Evolutionary conservation across 2,888 invertebrate genomes (phyloP), one percentile per base, ranked within the genome.

Genomic region (Pseudolycoriella hygida): DNA sequence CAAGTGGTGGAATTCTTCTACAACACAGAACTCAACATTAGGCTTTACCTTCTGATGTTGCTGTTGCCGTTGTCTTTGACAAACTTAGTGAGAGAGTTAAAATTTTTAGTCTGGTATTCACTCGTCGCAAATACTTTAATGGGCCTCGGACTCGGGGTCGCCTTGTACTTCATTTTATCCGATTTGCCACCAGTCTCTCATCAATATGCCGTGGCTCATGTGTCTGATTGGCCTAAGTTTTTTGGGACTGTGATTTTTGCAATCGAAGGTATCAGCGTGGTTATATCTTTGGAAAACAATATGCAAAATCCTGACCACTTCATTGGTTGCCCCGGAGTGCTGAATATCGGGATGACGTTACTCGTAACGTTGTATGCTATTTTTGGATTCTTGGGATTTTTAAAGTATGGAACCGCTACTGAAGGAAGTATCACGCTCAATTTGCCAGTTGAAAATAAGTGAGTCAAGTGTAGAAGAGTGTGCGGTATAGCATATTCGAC

Each of bases 81-180:
- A 64, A 85, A 84, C 57, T 65, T 86, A 51, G 77, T 89, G 48
- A 55, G 66, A 34, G 89, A 90, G 59, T 71, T 96, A 6, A 90
- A 89, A 60, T 81, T 78, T 54, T 68, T 97, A 51, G 85, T 94
- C 1, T 90, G 92, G 1, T 85, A 93, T 59, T 96, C 96, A 0
- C 83, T 92, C 80, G 67, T 93, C 46, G 96, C 96, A 34, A 96
- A 96, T 62, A 57, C 88, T 10, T 67, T 94, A 44, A 88, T 93
- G 53, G 82, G 79, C 11, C 71, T 76, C 38, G 92, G 93, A 50
- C 79, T 97, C 66, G 76, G 81, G 32, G 84, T 96, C 44, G 89
- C 92, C 2, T 83, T 89, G 58, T 84, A 85, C 61, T 92, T 88
- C 57, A 73, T 94, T 44, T 80, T 90, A 58, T 70, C 73, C 55